Evolutionary conservation across 2,888 invertebrate genomes (phyloP).

Genomic region (Zeuzera pyrina): DNA sequence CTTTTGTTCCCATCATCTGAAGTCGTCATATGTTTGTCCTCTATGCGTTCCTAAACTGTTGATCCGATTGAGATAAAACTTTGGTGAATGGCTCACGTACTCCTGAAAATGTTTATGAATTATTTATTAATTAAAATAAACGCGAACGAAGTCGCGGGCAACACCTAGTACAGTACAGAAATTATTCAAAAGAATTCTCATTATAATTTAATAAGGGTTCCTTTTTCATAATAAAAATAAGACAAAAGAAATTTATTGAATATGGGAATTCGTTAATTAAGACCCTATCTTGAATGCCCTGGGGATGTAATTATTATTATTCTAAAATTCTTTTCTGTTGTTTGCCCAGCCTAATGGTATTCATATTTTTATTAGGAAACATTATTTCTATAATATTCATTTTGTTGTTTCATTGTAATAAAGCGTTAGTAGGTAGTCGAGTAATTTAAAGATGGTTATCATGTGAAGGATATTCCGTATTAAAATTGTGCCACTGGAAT

Average conservation of each 20-base stretch:
- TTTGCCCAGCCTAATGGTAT: too few relatives aligned
- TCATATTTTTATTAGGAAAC: conserved; percentile 1
- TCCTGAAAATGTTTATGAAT: too few relatives aligned
- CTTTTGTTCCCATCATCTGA: too few relatives aligned
- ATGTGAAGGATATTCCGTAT: neutral
- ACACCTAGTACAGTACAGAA: too few relatives aligned
- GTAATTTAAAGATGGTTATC: neutral
- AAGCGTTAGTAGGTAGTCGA: neutral
- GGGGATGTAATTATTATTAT: conserved; percentile 17
- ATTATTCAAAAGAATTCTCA: conserved; percentile 20
- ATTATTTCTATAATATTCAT: neutral
- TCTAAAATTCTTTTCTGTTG: too few relatives aligned
- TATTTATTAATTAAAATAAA: too few relatives aligned
- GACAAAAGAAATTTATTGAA: conserved; percentile 15
- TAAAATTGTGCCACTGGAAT: too few relatives aligned
- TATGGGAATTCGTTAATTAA: conserved; percentile 24
- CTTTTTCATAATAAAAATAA: conserved; percentile 17
- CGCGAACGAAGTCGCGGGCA: too few relatives aligned
- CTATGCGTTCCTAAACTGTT: too few relatives aligned
- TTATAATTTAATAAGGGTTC: conserved; percentile 22
- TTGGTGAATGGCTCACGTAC: too few relatives aligned
- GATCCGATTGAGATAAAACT: too few relatives aligned
- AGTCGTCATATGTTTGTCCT: too few relatives aligned
- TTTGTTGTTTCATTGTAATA: neutral
- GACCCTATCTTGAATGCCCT: conserved; percentile 14